Base-by-base conservation (phyloP, 2,888 invertebrate species). In the Galerucella nymphaeae region DNA sequence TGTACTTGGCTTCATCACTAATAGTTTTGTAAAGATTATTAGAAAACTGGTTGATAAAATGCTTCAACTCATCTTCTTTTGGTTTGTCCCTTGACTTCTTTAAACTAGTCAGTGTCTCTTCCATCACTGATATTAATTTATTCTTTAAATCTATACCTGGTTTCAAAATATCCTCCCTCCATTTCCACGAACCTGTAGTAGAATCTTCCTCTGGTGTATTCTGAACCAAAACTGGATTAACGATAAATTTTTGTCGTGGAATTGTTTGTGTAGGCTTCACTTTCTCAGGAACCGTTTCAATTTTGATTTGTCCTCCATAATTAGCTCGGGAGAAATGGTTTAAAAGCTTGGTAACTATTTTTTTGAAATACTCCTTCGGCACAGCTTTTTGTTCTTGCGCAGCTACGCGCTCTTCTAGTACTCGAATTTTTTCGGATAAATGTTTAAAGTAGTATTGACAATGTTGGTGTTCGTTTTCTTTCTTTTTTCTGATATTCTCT, bases 311-410 rank as follows among this genome's bases (percentile, higher is more conserved):
- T 45, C 71, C 70, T 8, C 62, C 71, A 20, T 70, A 64, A n/a
- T 11, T 41, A 3, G 74, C 66, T 62, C 76, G 76, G 9, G 66
- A 66, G 38, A 77, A 72, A 50, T 77, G 77, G 2, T 64, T 66
- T 13, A 85, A 79, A n/a, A 86, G 73, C 79, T 85, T 86, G 2
- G 83, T 83, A 4, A 86, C 83, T n/a, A 86, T 84, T 66, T 81
- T 80, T 69, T 84, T 85, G 70, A 86, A 85, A 72, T 86, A 86
- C 30, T 86, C 85, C 73, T 83, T 86, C 0, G 84, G 81, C 4
- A 86, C 86, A 0, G 85, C 80, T 55, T 75, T 79, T 76, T 85
- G 84, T 75, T 86, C 86, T 69, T 86, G 86, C 6, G 79, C 76
- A 2, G 79, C 75, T 10, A 86, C 68, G 55, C 86, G 75, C 16